Base-by-base conservation (phyloP, 2,113 vertebrate genomes). In the Ranitomeya imitator region DNA sequence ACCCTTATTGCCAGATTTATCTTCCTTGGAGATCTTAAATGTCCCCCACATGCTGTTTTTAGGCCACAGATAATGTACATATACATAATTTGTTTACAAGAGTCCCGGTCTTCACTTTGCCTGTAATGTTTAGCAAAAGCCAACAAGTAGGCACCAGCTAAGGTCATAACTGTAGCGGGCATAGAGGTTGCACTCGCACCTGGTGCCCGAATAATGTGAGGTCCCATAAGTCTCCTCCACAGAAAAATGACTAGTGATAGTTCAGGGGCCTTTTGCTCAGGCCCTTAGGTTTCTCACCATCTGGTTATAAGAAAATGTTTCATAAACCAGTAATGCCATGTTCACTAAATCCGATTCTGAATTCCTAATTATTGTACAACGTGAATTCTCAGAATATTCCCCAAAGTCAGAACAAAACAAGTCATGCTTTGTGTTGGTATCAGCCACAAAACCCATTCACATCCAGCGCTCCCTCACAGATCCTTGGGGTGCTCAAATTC, bases 401-500 rank as follows among this genome's bases (percentile, higher is more conserved):
- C 83, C 16, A 73, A 4, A 61, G 55, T 60, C 23, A n/a, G 23
- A 31, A 60, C 23, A 59, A 57, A 74, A 77, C 12, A 3, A 76
- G 76, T 59, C 54, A 71, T 15, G 19, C 67, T 74, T 45, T 67
- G 54, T 74, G 26, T 57, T 26, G 37, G 54, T 21, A 76, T 85
- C 69, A 21, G 26, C 69, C 54, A 4, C 52, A 59, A 71, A 85
- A 18, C 23, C 26, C 26, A 76, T 86, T 78, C 73, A 52, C 15
- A 86, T 86, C 59, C 85, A 79, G 19, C 63, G 57, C 59, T 26
- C 45, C 26, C 18, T 67, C 26, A 13, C 60, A 54, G 76, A 79
- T 69, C 85, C 74, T 86, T 7, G 13, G 59, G 61, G n/a, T 79
- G 61, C 76, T 31, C 69, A 21, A 80, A 79, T 37, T 54, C 59